Base-by-base conservation (phyloP, 1,140 invertebrate genomes). In the Fopius arisanus region DNA sequence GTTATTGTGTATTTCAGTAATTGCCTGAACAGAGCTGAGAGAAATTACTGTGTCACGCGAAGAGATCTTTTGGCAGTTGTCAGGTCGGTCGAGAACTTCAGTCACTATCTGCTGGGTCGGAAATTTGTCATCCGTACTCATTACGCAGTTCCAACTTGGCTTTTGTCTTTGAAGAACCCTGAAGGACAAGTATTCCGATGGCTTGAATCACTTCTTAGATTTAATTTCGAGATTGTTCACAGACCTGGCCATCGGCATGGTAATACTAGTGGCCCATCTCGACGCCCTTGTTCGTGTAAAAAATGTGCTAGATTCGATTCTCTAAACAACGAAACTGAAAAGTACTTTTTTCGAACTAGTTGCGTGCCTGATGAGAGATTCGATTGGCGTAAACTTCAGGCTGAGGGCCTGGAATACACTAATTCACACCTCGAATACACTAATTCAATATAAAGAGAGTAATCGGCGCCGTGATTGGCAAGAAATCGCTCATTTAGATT, bases 131-230 rank as follows among this genome's bases (percentile, higher is more conserved):
- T 78, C 16, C 71, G 79, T 69, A 79, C 77, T 3, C 78, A 78
- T 28, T 80, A 84, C 73, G 79, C 80, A 0, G 73, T 79, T 0
- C 59, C 84, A 4, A 76, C 75, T 67, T 84, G 80, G 80, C 75
- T 85, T 0, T 62, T 83, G 4, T 62, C 78, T 23, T 83, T 84
- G 40, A 79, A 77, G 29, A 77, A 78, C 48, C 70, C 77, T 78
- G 78, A 80, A 59, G 79, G 77, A 31, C 74, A 81, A 67, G 62
- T 79, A 7, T 75, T 74, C 12, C 77, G 78, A 16, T 80, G 78
- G 78, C 51, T 83, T 12, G 76, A 67, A 73, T 29, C 62, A 67
- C 31, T 75, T 23, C 67, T 70, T 12, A 37, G 71, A 23, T 75
- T 71, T 48, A 68, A 75, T 16, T 75, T 78, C 29, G 68, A 71